These are phyloP conservation scores for Diachasma alloeum DNA, from an alignment of 1,140 invertebrate species.

Conservation along the genomic window DNA sequence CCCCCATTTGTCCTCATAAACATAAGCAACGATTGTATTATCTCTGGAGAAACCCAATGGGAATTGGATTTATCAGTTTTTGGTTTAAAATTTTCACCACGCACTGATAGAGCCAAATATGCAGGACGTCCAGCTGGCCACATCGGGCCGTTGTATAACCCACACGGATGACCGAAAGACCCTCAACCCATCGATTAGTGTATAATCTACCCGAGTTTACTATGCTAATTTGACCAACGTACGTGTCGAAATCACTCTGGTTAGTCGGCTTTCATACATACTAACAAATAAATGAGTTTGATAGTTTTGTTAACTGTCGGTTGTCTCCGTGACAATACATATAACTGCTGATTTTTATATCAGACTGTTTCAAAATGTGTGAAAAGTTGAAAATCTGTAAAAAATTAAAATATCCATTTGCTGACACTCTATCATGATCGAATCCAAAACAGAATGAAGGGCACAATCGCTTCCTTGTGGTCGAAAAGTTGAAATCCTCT, in stretches of 20 bases:
- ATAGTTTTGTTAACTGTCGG: constrained; percentile 22
- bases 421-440: too few species aligned
- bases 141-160: not conserved
- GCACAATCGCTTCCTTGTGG: too few species aligned
- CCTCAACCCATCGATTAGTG: not conserved
- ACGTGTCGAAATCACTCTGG: constrained; percentile 20
- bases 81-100: constrained; percentile 9
- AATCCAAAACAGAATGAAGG: too few species aligned
- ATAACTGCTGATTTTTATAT: not conserved
- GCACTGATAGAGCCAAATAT: constrained; percentile 33
- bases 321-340: not conserved
- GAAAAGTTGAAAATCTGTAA: too few species aligned
- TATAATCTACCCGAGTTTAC: constrained; percentile 30
- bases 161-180: not conserved
- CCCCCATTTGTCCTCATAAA: not conserved
- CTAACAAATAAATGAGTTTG: constrained; percentile 4
- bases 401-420: too few species aligned
- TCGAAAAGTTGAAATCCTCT: too few species aligned
- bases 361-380: not conserved
- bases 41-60: not conserved
- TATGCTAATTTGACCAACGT: constrained; percentile 46
- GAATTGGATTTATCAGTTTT: not conserved
- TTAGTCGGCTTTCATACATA: not conserved
- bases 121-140: not conserved
- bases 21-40: not conserved